These are phyloP conservation scores for Polyploca ridens DNA, from an alignment of 2,888 invertebrate genomes.

Conservation along the genomic window DNA sequence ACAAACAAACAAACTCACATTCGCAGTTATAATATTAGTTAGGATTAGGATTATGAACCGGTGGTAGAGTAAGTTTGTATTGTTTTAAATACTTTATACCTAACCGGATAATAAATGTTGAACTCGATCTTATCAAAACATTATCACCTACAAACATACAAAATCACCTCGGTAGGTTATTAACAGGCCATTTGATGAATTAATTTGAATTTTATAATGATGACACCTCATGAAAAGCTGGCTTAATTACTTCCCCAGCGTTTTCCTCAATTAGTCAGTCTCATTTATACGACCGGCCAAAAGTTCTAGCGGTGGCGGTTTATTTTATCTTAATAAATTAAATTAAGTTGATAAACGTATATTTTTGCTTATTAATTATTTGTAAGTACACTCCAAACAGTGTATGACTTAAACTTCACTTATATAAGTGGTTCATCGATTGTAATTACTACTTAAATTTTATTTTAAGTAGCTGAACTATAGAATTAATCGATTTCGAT, in stretches of 20 bases:
- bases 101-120: background rate
- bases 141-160: background rate
- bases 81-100: background rate
- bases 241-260: conserved; percentile 12
- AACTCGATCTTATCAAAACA: background rate
- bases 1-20: too few relatives aligned
- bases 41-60: too few relatives aligned
- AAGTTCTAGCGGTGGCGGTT: conserved; percentile 30
- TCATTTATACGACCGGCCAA: conserved; percentile 20
- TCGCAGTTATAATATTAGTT: too few relatives aligned
- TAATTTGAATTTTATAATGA: conserved; percentile 15
- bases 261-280: conserved; percentile 13
- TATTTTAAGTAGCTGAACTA: too few relatives aligned
- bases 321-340: conserved; percentile 44
- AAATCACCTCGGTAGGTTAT: conserved; percentile 2
- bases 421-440: too few relatives aligned
- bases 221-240: conserved; percentile 13
- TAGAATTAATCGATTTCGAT: too few relatives aligned
- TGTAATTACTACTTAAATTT: too few relatives aligned
- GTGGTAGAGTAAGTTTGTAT: background rate
- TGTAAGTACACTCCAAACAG: background rate
- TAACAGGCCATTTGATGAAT: conserved; percentile 7
- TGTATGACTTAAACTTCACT: background rate
- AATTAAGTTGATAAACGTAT: conserved; percentile 38
- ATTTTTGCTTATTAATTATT: conserved; percentile 25